Evolutionary conservation across 2,113 vertebrate species (phyloP).

Genomic region (Trochalopteron elliotii): DNA sequence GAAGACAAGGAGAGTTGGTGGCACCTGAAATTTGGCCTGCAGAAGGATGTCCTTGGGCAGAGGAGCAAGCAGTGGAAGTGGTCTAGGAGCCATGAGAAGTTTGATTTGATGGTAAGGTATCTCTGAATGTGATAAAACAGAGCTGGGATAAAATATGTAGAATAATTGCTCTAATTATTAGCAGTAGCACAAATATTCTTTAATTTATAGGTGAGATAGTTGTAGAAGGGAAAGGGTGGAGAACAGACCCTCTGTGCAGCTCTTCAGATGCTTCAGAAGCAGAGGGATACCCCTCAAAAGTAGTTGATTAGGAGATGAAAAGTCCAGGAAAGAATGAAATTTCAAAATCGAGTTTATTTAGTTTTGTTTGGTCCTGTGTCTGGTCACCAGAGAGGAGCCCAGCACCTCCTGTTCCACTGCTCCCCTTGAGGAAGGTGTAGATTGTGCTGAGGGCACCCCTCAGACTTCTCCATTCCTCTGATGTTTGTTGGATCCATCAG

Average conservation of each 20-base stretch:
- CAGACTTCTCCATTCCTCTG: not conserved
- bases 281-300: not conserved
- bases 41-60: not conserved
- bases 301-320: not conserved
- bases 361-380: fast-evolving
- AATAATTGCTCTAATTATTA: not conserved
- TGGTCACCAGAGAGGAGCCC: not conserved
- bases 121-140: not conserved
- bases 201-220: not conserved
- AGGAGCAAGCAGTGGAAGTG: not conserved
- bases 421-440: not conserved
- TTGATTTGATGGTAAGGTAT: not conserved
- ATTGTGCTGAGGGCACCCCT: not conserved
- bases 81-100: not conserved
- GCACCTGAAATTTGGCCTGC: not conserved
- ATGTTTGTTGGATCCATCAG: not conserved
- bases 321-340: not conserved
- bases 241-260: not conserved
- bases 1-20: not conserved
- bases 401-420: not conserved
- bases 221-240: not conserved
- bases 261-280: not conserved
- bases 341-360: not conserved
- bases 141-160: not conserved
- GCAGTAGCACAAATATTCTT: not conserved